phyloP scores from a whole-genome alignment of 2,888 invertebrate species.

The Cantharis lateralis region DNA sequence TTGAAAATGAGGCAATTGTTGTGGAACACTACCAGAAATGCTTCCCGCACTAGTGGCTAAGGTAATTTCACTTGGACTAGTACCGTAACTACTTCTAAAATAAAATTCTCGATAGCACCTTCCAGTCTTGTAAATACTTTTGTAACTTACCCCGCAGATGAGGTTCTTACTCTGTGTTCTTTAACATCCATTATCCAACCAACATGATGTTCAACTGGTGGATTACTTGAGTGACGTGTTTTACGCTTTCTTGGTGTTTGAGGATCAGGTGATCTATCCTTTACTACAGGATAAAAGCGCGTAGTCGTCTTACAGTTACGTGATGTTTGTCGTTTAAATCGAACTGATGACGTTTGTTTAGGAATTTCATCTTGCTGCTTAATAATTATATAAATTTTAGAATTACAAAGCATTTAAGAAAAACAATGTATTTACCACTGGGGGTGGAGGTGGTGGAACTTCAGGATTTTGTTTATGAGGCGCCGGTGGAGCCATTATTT shows the following conservation, averaged over 20 bases:
- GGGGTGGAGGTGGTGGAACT: conserved; percentile 83
- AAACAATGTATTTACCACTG: conserved; percentile 41
- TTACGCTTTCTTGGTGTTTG: conserved; percentile 82
- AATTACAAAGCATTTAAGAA: not conserved
- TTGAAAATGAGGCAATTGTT: conserved; percentile 87
- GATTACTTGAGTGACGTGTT: conserved; percentile 90
- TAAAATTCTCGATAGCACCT: not conserved
- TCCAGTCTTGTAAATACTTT: not conserved
- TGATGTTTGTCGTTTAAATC: conserved; percentile 13
- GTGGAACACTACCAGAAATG: conserved; percentile 78
- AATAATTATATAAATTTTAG: not conserved
- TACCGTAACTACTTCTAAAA: conserved; percentile 74
- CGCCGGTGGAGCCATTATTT: conserved; percentile 71
- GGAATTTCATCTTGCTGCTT: conserved; percentile 1
- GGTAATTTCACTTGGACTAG: conserved; percentile 69
- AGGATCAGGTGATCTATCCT: conserved; percentile 70
- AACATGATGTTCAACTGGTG: conserved; percentile 92
- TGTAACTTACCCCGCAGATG: conserved; percentile 69
- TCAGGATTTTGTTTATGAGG: conserved; percentile 73
- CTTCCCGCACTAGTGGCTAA: conserved; percentile 64
- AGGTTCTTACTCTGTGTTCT: conserved; percentile 79
- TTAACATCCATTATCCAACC: conserved; percentile 97
- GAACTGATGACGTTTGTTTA: not conserved
- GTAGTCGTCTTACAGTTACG: conserved; percentile 65
- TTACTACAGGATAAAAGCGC: conserved; percentile 93